Evolutionary conservation across 2,888 invertebrate genomes (phyloP).

Genomic region (Lycophotia porphyrea): DNA sequence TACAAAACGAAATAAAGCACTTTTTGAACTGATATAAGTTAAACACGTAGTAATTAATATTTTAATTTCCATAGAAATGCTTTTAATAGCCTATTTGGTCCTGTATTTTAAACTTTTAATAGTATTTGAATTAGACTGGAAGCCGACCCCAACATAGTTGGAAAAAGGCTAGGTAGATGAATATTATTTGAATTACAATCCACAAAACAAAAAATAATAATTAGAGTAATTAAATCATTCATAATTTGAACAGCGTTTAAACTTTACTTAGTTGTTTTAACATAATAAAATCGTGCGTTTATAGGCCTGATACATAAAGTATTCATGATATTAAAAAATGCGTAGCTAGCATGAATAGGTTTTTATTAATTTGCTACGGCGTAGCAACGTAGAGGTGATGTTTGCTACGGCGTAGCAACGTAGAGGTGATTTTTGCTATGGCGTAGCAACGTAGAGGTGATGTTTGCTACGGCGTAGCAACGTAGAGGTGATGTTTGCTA

Average conservation of each 20-base stretch:
- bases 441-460: conserved; percentile 21
- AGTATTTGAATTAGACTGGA: not conserved
- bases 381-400: conserved; percentile 15
- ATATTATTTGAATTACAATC: not conserved
- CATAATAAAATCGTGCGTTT: no score
- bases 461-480: conserved; percentile 35
- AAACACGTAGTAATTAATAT: not conserved
- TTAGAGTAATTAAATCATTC: not conserved
- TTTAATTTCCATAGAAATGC: not conserved
- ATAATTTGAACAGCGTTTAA: not conserved
- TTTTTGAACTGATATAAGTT: not conserved
- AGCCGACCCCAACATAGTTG: no score
- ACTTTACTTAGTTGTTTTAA: not conserved
- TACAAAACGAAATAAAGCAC: not conserved
- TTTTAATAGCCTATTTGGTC: not conserved
- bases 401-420: conserved; percentile 29
- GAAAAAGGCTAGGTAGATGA: no score
- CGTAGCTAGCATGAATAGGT: not conserved
- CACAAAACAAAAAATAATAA: not conserved
- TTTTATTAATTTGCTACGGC: conserved; percentile 34
- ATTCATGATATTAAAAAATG: conserved; percentile 16
- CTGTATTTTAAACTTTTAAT: not conserved
- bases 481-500: no score
- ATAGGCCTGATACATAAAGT: conserved; percentile 1
- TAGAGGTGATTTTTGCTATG: no score